A percentile compares a stretch with the other conserved stretches of the same genome.
These are phyloP conservation scores for Telmatochromis sp. DNA, from an alignment of 2,113 vertebrate species.

Conservation along the genomic window DNA sequence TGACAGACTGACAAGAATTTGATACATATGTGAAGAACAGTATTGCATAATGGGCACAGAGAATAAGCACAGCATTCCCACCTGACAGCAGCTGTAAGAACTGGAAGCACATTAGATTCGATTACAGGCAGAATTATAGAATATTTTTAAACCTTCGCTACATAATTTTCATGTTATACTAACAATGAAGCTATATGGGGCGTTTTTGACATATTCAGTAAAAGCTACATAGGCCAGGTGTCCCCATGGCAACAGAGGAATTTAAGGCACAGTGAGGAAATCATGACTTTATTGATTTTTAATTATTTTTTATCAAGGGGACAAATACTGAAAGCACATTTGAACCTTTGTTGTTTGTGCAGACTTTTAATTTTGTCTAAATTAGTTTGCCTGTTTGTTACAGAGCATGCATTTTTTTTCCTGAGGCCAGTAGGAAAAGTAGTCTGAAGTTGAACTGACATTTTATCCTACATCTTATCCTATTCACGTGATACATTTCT, in stretches of 20 bases:
- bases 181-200: background rate
- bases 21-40: background rate
- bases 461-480: background rate
- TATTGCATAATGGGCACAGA: background rate
- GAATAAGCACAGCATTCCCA: background rate
- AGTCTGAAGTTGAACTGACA: background rate
- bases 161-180: background rate
- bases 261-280: background rate
- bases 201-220: background rate
- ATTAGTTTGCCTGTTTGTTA: background rate
- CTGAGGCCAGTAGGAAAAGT: background rate
- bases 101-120: background rate
- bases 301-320: background rate
- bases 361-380: background rate
- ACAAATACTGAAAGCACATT: background rate
- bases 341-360: background rate
- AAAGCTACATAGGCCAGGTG: background rate
- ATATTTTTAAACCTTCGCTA: background rate
- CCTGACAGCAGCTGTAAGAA: background rate
- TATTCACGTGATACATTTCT: background rate
- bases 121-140: background rate
- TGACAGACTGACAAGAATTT: background rate
- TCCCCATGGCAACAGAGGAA: constrained; percentile 43
- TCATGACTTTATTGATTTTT: background rate
- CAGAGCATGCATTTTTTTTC: background rate